phyloP scores from a whole-genome alignment of 2,888 invertebrate species.

The Microchrysa polita region DNA sequence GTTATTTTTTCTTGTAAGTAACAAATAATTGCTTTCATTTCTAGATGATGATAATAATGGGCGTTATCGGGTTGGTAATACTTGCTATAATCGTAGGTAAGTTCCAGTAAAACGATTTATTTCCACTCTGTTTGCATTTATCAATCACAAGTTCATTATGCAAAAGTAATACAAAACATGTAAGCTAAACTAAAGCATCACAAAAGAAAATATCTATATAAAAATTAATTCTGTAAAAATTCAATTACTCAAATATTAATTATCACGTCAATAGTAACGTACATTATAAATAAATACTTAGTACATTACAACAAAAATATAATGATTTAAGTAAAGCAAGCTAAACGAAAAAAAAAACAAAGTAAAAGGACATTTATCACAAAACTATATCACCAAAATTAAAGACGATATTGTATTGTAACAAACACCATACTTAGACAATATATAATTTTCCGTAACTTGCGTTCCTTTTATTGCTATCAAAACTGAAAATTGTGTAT shows the following conservation, averaged over 20 bases:
- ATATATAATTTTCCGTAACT: no score
- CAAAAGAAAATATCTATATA: slow-evolving; percentile 9
- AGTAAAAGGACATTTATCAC: not conserved
- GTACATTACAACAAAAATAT: slow-evolving; percentile 3
- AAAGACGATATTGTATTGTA: slow-evolving; percentile 9
- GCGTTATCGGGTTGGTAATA: slow-evolving; percentile 82
- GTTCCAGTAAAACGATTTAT: slow-evolving; percentile 58
- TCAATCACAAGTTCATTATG: slow-evolving; percentile 8
- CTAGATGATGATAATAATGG: slow-evolving; percentile 92
- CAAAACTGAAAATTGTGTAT: not conserved
- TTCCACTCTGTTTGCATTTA: not conserved
- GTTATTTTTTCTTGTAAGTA: not conserved
- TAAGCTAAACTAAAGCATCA: slow-evolving; percentile 14
- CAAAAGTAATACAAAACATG: slow-evolving; percentile 24
- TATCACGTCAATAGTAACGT: not conserved
- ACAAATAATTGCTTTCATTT: no score
- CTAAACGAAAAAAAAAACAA: not conserved
- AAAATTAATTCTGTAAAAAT: not conserved
- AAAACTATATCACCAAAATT: not conserved
- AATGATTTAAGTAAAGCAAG: not conserved
- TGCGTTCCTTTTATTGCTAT: slow-evolving; percentile 4
- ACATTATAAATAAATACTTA: slow-evolving; percentile 17
- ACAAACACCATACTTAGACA: no score
- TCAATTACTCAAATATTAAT: not conserved
- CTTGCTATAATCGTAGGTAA: slow-evolving; percentile 90